Base-by-base conservation (phyloP, 2,888 invertebrate species). In the Monopis laevigella region DNA sequence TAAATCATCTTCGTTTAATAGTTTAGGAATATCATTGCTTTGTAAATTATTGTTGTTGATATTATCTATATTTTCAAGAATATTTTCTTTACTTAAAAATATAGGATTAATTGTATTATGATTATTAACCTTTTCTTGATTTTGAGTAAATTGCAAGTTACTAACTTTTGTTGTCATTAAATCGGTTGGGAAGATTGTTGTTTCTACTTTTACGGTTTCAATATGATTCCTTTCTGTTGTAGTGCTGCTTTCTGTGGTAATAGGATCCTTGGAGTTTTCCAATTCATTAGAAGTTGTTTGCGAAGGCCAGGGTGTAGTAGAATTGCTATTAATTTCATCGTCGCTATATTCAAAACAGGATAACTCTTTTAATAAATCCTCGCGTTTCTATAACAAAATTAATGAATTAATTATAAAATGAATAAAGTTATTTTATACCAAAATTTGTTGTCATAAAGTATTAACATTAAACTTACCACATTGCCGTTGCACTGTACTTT, bases 401-500 rank as follows among this genome's bases (percentile, higher is more conserved):
- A 7, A 8, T 24, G 24, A 7, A 24, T 24, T 24, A 7, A 24
- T 24, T 24, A 24, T 6, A 24, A 6, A 8, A 24, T 8, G 10
- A 29, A 7, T 29, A 29, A n/a, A n/a, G 5, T 32, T 40, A 10
- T 28, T 39, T 10, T 27, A 29, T 44, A 24, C 7, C 28, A 35
- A 16, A 8, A 8, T 8, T 13, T 35, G 6, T 14, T 8, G 14
- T n/a, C n/a, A n/a, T n/a, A 5, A 38, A 38, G 11, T 38, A 6
- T 38, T 4, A 38, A 38, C 26, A 11, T 16, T 24, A 17, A 39
- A 45, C 82, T 78, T 77, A 90, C 90, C 82, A 88, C 85, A 64
- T 88, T 87, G 52, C 89, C 88, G 55, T 87, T 88, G 65, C 90
- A 90, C 48, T 88, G 85, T 43, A 90, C 86, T 46, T 87, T 83